A percentile compares a stretch with the other conserved stretches of the same genome.
Evolutionary conservation across 1,140 invertebrate genomes (phyloP).

Genomic region (Phthorimaea operculella): DNA sequence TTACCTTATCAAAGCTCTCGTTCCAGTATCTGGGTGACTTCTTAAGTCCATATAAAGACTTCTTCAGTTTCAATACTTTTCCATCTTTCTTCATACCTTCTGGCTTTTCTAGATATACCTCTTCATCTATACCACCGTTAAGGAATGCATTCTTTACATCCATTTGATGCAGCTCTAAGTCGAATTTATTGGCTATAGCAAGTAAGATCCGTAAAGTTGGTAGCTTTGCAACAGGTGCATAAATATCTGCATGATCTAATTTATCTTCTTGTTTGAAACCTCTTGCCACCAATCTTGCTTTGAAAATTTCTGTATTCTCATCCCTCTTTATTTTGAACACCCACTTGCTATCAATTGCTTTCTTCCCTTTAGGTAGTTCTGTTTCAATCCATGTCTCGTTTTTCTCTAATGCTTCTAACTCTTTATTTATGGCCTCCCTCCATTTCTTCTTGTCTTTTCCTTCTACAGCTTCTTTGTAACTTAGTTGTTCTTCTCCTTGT

Average conservation of each 20-base stretch:
- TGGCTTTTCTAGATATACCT: conserved; percentile 45
- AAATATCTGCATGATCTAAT: conserved; percentile 10
- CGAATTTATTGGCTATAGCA: conserved; percentile 9
- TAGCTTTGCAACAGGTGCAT: conserved; percentile 20
- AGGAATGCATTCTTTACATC: conserved; percentile 56
- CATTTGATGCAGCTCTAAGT: conserved; percentile 36
- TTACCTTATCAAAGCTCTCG: conserved; percentile 22
- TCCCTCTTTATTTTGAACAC: conserved; percentile 8
- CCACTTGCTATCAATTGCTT: conserved; percentile 12
- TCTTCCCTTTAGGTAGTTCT: not conserved
- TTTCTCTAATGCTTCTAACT: conserved; percentile 1
- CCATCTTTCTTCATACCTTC: conserved; percentile 20
- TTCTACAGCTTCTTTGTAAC: no score
- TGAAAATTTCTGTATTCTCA: conserved; percentile 10
- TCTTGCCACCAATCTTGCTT: conserved; percentile 16
- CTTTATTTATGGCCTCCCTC: no score
- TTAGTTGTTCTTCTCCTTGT: no score
- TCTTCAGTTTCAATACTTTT: conserved; percentile 21
- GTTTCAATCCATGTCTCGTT: conserved; percentile 7
- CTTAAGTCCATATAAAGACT: conserved; percentile 11
- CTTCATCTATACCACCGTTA: conserved; percentile 37
- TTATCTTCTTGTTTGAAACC: conserved; percentile 15
- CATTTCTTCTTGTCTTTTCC: no score
- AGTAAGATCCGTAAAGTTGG: conserved; percentile 16
- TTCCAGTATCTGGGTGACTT: no score